A percentile compares a stretch with the other conserved stretches of the same genome.
phyloP scores from a whole-genome alignment of 2,888 invertebrate species.

The Spicauda simplicius region DNA sequence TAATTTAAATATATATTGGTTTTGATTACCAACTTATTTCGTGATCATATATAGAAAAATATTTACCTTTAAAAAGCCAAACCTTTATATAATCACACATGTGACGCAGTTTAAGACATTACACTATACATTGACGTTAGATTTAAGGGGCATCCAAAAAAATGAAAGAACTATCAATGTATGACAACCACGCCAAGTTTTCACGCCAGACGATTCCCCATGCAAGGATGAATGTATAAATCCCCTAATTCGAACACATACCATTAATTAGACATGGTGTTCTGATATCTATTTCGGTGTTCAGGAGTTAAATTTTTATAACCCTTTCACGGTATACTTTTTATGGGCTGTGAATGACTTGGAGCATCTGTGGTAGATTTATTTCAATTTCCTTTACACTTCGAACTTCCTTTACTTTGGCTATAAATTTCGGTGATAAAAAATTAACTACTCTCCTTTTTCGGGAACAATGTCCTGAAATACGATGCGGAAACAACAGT shows the following conservation, averaged over 20 bases:
- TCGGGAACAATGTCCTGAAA: constrained; percentile 56
- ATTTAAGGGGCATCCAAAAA: too few species aligned
- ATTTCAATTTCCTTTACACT: constrained; percentile 78
- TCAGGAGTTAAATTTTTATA: constrained; percentile 66
- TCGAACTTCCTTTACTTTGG: constrained; percentile 71
- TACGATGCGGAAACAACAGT: constrained; percentile 39
- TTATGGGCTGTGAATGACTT: constrained; percentile 76
- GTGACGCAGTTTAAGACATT: too few species aligned
- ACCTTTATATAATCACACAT: too few species aligned
- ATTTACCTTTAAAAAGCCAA: too few species aligned
- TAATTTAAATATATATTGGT: too few species aligned
- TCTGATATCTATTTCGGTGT: constrained; percentile 59
- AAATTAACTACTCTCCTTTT: constrained; percentile 67
- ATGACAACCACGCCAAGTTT: too few species aligned
- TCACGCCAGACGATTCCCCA: background rate
- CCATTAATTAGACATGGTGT: constrained; percentile 33
- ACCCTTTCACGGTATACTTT: constrained; percentile 69
- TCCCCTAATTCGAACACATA: constrained; percentile 32
- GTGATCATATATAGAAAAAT: too few species aligned
- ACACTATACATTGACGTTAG: too few species aligned
- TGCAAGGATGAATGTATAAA: constrained; percentile 11
- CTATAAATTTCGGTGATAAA: constrained; percentile 72
- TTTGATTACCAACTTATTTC: too few species aligned
- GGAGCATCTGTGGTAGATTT: constrained; percentile 79
- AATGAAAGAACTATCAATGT: too few species aligned